These are phyloP conservation scores for Drosophila mojavensis DNA, from an alignment of 1,140 invertebrate species.

Conservation along the genomic window DNA sequence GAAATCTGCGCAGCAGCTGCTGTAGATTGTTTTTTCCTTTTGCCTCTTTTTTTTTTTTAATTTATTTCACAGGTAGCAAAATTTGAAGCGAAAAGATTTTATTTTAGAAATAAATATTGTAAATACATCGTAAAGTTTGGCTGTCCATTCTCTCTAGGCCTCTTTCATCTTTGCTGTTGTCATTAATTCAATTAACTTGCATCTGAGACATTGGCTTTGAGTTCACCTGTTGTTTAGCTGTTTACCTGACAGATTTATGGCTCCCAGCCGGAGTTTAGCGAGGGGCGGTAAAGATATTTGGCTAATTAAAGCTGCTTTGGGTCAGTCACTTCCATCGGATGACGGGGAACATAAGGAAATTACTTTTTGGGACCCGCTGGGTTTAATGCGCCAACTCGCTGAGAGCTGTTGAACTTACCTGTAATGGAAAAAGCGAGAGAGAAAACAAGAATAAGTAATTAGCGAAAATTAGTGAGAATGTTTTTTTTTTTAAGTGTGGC, in stretches of 20 bases:
- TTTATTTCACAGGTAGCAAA: conserved; percentile 61
- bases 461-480: conserved; percentile 65
- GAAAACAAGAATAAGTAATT: conserved; percentile 69
- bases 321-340: conserved; percentile 25
- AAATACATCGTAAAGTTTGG: conserved; percentile 69
- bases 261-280: conserved; percentile 9
- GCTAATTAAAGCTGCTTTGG: conserved; percentile 71
- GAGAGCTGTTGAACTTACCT: conserved; percentile 72
- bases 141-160: conserved; percentile 42
- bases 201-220: conserved; percentile 32
- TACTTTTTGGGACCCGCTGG: conserved; percentile 42
- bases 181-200: conserved; percentile 75
- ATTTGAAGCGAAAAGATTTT: conserved; percentile 16
- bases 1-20: conserved; percentile 73
- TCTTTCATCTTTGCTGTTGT: conserved; percentile 65
- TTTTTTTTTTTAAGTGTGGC: conserved; percentile 39
- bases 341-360: conserved; percentile 34
- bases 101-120: conserved; percentile 55
- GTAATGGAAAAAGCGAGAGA: conserved; percentile 64
- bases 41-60: conserved; percentile 36
- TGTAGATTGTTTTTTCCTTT: conserved; percentile 29
- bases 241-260: conserved; percentile 63
- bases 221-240: conserved; percentile 61
- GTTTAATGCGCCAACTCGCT: conserved; percentile 35
- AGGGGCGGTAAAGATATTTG: conserved; percentile 68